Base-by-base conservation (phyloP, 2,888 invertebrate genomes). In the Quadroppia sp. region DNA sequence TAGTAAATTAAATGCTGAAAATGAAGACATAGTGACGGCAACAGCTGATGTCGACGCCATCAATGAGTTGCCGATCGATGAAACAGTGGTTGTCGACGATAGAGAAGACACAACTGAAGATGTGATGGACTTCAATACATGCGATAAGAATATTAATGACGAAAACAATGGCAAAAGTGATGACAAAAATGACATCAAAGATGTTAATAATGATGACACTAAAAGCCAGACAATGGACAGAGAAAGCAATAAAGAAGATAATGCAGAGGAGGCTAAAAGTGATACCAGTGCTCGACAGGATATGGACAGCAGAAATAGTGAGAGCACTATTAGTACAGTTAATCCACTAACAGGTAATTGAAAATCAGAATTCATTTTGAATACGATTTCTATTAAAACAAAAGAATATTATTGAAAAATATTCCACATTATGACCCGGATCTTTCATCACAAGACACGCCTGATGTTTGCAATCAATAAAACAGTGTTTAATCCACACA, bases 101-200 rank as follows among this genome's bases (percentile, higher is more conserved):
- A 25, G 20, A 42, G 74, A 64, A 25, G 32, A 67, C 2, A 25
- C 2, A 36, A 67, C 56, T 20, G n/a, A 30, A 36, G 23, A 40
- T 25, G 2, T 13, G 42, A 48, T n/a, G n/a, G n/a, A n/a, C n/a
- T n/a, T n/a, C n/a, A n/a, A n/a, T n/a, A n/a, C n/a, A n/a, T n/a
- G n/a, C n/a, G n/a, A n/a, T n/a, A n/a, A n/a, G n/a, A 67, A 11
- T 28, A 75, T 15, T 64, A 69, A 28, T 53, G 59, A n/a, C 30
- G 71, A 50, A 1, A 25, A 4, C 71, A 42, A 71, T n/a, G n/a
- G n/a, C n/a, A n/a, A n/a, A n/a, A n/a, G n/a, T 20, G 71, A 71
- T 32, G 73, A 72, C 45, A 32, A 61, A 23, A 64, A 75, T 25
- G 71, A 70, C 28, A n/a, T n/a, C n/a, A n/a, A n/a, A n/a, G n/a